A percentile compares a stretch with the other conserved stretches of the same genome.
phyloP scores from a whole-genome alignment of 2,888 invertebrate species.

The Tineola bisselliella region DNA sequence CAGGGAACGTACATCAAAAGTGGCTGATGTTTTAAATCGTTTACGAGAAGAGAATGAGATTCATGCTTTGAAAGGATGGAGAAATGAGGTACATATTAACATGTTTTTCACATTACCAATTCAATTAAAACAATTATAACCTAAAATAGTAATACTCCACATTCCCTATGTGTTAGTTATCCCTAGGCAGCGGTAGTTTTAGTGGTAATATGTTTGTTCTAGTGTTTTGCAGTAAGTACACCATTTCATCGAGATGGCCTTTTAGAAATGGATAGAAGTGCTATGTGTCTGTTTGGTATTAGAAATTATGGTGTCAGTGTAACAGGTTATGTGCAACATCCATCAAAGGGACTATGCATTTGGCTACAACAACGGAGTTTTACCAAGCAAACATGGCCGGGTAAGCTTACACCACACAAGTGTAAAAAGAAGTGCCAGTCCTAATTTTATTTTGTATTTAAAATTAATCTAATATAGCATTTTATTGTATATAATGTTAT shows the following conservation, averaged over 20 bases:
- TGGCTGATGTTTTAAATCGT: slow-evolving; percentile 82
- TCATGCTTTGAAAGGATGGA: slow-evolving; percentile 88
- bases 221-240: slow-evolving; percentile 90
- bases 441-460: too few relatives aligned
- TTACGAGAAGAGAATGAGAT: slow-evolving; percentile 80
- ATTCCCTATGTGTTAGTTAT: slow-evolving; percentile 6
- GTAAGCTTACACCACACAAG: slow-evolving; percentile 32
- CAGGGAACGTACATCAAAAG: slow-evolving; percentile 78
- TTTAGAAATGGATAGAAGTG: slow-evolving; percentile 89
- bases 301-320: slow-evolving; percentile 95
- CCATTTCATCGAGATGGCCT: slow-evolving; percentile 63
- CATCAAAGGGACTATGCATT: slow-evolving; percentile 84
- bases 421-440: too few relatives aligned
- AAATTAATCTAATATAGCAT: too few relatives aligned
- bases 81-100: slow-evolving; percentile 77
- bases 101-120: too few relatives aligned
- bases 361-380: slow-evolving; percentile 93
- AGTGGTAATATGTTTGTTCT: slow-evolving; percentile 27
- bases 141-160: too few relatives aligned
- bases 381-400: slow-evolving; percentile 95
- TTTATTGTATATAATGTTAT: too few relatives aligned
- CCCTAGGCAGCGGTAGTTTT: slow-evolving; percentile 17
- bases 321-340: slow-evolving; percentile 90
- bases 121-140: too few relatives aligned
- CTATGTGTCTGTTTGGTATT: slow-evolving; percentile 93